Percentiles rank a stretch among this genome's conserved stretches.
phyloP scores from a whole-genome alignment of 1,140 invertebrate species.

The Parapsyche elsis region DNA sequence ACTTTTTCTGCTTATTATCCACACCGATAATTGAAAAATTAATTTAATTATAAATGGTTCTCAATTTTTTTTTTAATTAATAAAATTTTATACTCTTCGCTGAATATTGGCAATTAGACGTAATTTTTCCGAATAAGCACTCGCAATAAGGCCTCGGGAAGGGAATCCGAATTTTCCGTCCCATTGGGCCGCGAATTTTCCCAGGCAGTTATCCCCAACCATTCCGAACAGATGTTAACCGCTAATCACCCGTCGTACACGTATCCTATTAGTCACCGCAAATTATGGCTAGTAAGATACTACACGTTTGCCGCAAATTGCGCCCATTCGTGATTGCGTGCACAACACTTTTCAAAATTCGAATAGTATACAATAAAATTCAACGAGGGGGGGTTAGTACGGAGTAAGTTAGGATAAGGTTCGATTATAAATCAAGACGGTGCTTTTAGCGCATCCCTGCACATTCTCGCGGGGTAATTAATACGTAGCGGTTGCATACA shows the following conservation, averaged over 20 bases:
- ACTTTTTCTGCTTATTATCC: too few species aligned
- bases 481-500: background rate
- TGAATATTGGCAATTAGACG: too few species aligned
- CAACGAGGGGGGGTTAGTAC: background rate
- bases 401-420: background rate
- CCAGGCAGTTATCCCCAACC: conserved; percentile 5
- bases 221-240: conserved; percentile 44
- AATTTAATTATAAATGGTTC: too few species aligned
- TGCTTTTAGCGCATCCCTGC: conserved; percentile 4
- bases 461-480: conserved; percentile 1
- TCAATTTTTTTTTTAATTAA: too few species aligned
- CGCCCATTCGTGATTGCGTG: background rate
- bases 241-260: conserved; percentile 40
- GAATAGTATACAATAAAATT: too few species aligned
- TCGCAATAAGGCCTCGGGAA: background rate
- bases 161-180: background rate
- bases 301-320: too few species aligned
- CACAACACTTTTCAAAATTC: background rate
- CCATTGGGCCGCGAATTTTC: conserved; percentile 14
- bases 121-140: too few species aligned
- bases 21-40: too few species aligned
- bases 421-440: background rate
- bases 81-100: too few species aligned
- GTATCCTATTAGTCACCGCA: conserved; percentile 35
- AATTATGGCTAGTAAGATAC: conserved; percentile 19